Base-by-base conservation (phyloP, 2,888 invertebrate species). In the Andrena chrysosceles region DNA sequence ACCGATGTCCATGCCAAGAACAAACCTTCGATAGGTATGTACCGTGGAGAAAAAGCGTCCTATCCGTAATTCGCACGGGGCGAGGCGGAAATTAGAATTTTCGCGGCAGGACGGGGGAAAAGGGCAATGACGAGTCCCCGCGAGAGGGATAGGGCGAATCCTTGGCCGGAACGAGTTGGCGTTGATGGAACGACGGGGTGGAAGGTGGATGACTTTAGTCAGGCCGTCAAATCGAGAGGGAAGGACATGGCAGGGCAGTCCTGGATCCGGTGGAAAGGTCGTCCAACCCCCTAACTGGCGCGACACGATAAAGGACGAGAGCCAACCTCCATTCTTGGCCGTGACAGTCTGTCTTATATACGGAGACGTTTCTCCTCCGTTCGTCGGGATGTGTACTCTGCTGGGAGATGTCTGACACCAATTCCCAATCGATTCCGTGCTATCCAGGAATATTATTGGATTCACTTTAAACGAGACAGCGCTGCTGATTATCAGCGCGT, bases 151-250 rank as follows among this genome's bases (percentile, higher is more conserved):
- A 71, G 67, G 70, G 81, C 69, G 81, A 84, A 81, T 87, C 77
- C 68, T 83, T 67, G 78, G 72, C 70, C 76, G 80, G 76, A 86
- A 86, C 84, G 77, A 76, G 86, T 75, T 88, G 87, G 86, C 88
- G 86, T 84, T 87, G 88, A 87, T 87, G 80, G 88, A 87, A 86
- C 88, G 84, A 77, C 77, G 64, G 68, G 77, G 80, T 49, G 56
- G 63, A 48, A 23, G 82, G 72, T 78, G 73, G 70, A 64, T 81
- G 88, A 88, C 76, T 87, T 86, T 78, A 84, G 77, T 69, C 82
- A 71, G 76, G 52, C 60, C 80, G 87, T 86, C 88, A 86, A 88
- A 87, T 82, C 81, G 86, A 87, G 68, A 78, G 69, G 80, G 86
- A 81, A 88, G 68, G 71, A 71, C 75, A 72, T 59, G 69, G 70